These are phyloP conservation scores for Rhegmatorhina hoffmannsi DNA, from an alignment of 2,113 vertebrate genomes.

Conservation along the genomic window DNA sequence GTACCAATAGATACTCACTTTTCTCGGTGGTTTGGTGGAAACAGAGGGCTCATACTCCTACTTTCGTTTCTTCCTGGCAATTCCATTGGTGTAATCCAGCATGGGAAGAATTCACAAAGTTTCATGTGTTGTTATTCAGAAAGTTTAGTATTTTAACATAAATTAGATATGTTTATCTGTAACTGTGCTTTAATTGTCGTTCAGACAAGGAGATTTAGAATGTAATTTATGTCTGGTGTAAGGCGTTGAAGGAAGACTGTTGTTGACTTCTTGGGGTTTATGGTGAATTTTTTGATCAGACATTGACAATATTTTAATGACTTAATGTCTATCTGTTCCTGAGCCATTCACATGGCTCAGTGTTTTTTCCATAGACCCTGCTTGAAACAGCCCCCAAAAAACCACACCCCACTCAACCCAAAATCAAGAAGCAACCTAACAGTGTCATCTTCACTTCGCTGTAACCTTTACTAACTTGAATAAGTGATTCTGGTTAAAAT, in stretches of 20 bases:
- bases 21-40: background rate
- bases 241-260: background rate
- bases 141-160: background rate
- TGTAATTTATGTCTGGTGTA: background rate
- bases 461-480: background rate
- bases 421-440: background rate
- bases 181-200: background rate
- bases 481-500: conserved; percentile 31
- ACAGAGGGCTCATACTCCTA: background rate
- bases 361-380: background rate
- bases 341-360: background rate
- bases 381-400: background rate
- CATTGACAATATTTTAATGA: background rate
- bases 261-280: background rate
- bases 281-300: background rate
- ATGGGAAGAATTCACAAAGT: background rate
- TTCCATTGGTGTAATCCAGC: background rate
- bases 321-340: background rate
- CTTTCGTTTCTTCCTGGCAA: background rate
- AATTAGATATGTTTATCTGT: background rate
- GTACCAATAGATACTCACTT: background rate
- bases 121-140: background rate
- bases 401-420: background rate
- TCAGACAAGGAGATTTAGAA: background rate
- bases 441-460: background rate